Evolutionary conservation across 1,140 invertebrate genomes (phyloP).

Genomic region (Myzus persicae): DNA sequence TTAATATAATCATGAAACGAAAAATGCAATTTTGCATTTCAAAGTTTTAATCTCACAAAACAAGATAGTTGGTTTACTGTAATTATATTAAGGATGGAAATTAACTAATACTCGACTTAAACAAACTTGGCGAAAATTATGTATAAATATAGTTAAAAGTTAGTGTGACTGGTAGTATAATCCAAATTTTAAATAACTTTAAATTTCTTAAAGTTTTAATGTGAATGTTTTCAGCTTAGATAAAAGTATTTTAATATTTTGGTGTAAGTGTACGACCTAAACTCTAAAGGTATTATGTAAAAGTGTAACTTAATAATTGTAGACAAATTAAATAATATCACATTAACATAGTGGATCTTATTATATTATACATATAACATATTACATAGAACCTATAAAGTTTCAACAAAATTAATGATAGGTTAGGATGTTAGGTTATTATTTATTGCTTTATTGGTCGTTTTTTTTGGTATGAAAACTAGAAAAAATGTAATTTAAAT

Average conservation of each 20-base stretch:
- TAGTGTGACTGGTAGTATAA: neutral
- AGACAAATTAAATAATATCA: neutral
- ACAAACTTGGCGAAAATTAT: conserved; percentile 28
- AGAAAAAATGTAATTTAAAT: neutral
- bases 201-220: conserved; percentile 3
- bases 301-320: neutral
- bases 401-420: neutral
- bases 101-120: conserved; percentile 19
- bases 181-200: neutral
- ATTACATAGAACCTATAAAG: too few species aligned
- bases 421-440: too few species aligned
- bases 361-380: too few species aligned
- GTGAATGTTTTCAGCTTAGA: neutral
- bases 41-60: conserved; percentile 25
- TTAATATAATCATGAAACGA: neutral
- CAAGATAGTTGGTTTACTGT: conserved; percentile 23
- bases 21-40: neutral
- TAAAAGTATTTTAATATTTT: neutral
- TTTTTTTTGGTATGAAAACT: neutral
- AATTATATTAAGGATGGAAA: conserved; percentile 26
- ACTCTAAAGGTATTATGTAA: neutral
- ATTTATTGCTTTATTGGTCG: neutral
- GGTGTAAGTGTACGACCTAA: neutral
- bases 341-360: neutral
- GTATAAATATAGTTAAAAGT: conserved; percentile 7